phyloP scores from a whole-genome alignment of 2,888 invertebrate genomes.

The Oxytorus armatus region DNA sequence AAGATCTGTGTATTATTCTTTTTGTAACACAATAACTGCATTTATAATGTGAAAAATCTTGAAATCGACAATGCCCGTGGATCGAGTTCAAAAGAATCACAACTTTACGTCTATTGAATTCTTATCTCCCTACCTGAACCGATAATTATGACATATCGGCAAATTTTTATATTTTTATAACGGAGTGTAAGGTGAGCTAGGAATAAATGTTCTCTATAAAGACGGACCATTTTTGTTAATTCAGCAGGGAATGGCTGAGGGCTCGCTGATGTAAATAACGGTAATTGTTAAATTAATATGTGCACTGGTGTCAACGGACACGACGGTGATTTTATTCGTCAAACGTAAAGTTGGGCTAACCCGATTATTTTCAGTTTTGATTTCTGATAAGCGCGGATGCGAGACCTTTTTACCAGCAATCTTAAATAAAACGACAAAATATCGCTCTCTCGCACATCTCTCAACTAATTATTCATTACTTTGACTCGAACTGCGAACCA shows the following conservation, averaged over 20 bases:
- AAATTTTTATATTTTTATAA: background rate
- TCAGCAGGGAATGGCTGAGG: too few relatives aligned
- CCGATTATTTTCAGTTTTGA: conserved; percentile 17
- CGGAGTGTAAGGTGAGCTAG: background rate
- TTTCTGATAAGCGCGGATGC: conserved; percentile 16
- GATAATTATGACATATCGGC: background rate
- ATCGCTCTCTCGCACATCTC: conserved; percentile 10
- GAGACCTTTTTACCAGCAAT: conserved; percentile 18
- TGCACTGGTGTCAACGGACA: too few relatives aligned
- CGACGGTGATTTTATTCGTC: conserved; percentile 21
- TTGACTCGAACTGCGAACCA: conserved; percentile 37
- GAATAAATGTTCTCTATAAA: too few relatives aligned
- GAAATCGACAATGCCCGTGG: background rate
- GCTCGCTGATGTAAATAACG: too few relatives aligned
- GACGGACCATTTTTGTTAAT: too few relatives aligned
- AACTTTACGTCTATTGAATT: background rate
- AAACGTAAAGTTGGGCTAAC: conserved; percentile 18
- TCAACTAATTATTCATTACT: conserved; percentile 30
- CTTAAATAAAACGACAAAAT: conserved; percentile 14
- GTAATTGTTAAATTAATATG: too few relatives aligned
- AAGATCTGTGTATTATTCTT: conserved; percentile 7
- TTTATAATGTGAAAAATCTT: conserved; percentile 13
- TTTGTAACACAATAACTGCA: conserved; percentile 1
- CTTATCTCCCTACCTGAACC: background rate
- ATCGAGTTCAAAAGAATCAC: conserved; percentile 5